Percentiles rank a stretch among this genome's conserved stretches.
Evolutionary conservation across 2,888 invertebrate species (phyloP).

Genomic region (Phalera bucephala): DNA sequence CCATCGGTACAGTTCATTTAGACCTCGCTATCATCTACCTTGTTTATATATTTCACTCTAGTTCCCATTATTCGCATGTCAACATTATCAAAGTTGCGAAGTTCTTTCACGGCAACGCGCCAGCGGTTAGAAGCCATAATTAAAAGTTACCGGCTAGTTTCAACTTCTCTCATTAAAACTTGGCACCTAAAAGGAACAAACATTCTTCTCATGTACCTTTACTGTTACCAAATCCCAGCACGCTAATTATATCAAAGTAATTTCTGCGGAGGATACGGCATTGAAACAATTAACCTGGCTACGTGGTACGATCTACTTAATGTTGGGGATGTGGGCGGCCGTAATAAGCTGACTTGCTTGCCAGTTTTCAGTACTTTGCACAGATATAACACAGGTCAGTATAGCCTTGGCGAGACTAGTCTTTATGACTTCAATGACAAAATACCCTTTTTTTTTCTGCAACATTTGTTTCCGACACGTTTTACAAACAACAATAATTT

Average conservation of each 20-base stretch:
- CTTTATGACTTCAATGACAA: too few species aligned
- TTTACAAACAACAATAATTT: too few species aligned
- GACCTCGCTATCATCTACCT: background rate
- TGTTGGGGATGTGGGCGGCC: too few species aligned
- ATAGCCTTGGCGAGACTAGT: too few species aligned
- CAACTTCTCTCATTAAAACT: conserved; percentile 77
- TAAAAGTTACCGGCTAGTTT: conserved; percentile 74
- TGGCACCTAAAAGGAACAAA: conserved; percentile 66
- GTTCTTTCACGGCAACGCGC: conserved; percentile 50
- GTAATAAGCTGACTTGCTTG: too few species aligned
- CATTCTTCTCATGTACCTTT: conserved; percentile 55
- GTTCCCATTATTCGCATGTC: conserved; percentile 46
- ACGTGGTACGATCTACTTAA: too few species aligned
- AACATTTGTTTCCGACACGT: too few species aligned
- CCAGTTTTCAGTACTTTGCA: too few species aligned
- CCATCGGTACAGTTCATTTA: too few species aligned
- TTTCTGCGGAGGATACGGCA: background rate
- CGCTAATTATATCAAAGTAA: conserved; percentile 37
- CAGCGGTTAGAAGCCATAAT: conserved; percentile 64
- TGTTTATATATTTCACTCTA: conserved; percentile 20
- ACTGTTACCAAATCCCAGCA: conserved; percentile 39
- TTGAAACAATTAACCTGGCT: background rate
- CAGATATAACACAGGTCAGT: too few species aligned
- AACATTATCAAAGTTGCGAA: conserved; percentile 57
- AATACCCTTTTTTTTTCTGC: too few species aligned